Conservation (phyloP, 1,140 invertebrate genomes). For the Drosophila sulfurigaster region DNA sequence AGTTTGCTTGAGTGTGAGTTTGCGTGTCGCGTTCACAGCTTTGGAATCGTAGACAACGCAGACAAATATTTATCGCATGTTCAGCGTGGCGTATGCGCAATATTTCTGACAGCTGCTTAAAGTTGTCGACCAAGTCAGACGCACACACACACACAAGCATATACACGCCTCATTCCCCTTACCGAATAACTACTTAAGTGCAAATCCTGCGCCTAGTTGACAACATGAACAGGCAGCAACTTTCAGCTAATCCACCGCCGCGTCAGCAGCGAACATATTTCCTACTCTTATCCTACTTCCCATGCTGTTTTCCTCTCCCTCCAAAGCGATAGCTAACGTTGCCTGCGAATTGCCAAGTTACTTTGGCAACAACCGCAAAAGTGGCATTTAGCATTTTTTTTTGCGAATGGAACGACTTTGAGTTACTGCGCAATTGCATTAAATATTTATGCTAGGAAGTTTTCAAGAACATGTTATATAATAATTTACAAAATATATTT, state of each 20-base stretch:
- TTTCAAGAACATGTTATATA: too few species aligned
- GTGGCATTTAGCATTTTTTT: not conserved
- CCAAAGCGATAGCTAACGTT: not conserved
- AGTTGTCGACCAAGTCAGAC: conserved; percentile 7
- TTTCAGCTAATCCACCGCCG: conserved; percentile 39
- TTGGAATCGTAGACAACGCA: conserved; percentile 26
- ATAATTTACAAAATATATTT: too few species aligned
- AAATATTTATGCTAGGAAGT: not conserved
- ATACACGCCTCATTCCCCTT: not conserved
- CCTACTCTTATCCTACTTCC: not conserved
- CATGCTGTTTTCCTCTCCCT: not conserved
- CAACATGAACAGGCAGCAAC: conserved; percentile 28
- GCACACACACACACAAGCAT: not conserved
- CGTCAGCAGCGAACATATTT: conserved; percentile 24
- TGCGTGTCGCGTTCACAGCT: conserved; percentile 9
- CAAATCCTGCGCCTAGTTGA: conserved; percentile 34
- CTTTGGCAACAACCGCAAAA: conserved; percentile 14
- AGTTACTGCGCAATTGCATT: conserved; percentile 9
- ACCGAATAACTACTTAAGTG: conserved; percentile 22
- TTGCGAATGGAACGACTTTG: not conserved
- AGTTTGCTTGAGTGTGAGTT: conserved; percentile 1
- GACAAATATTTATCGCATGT: conserved; percentile 32
- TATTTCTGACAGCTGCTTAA: conserved; percentile 37
- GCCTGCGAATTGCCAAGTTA: conserved; percentile 21
- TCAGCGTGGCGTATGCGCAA: conserved; percentile 41